phyloP scores from a whole-genome alignment of 1,140 invertebrate genomes.

The Drosophila lini region DNA sequence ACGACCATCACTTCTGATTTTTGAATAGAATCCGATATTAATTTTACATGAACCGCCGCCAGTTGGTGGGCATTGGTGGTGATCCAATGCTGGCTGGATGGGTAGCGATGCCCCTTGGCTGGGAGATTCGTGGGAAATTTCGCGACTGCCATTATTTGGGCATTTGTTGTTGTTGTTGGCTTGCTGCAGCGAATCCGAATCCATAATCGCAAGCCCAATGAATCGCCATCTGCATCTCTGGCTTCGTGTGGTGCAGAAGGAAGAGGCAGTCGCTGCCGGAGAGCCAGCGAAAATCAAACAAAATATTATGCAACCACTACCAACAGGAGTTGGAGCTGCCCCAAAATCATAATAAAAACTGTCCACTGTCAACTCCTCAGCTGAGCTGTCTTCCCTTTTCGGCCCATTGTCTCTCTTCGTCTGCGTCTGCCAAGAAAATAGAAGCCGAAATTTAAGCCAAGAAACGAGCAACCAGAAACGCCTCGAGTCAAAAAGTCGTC shows the following conservation, averaged over 20 bases:
- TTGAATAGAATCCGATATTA: conserved; percentile 75
- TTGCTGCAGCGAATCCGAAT: conserved; percentile 62
- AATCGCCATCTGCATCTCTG: conserved; percentile 63
- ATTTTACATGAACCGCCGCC: conserved; percentile 59
- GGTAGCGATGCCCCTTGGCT: conserved; percentile 32
- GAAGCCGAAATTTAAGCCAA: conserved; percentile 28
- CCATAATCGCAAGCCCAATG: conserved; percentile 71
- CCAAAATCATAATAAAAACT: conserved; percentile 77
- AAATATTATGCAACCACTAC: conserved; percentile 52
- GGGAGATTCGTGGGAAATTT: conserved; percentile 74
- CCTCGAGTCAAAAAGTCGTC: conserved; percentile 74
- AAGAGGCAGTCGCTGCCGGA: conserved; percentile 16
- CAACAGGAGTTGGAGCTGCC: conserved; percentile 50
- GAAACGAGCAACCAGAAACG: conserved; percentile 58
- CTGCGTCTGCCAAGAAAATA: conserved; percentile 48
- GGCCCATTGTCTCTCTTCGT: conserved; percentile 32
- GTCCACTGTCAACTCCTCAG: conserved; percentile 76
- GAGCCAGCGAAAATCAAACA: conserved; percentile 43
- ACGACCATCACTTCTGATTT: conserved; percentile 70
- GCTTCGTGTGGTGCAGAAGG: conserved; percentile 50
- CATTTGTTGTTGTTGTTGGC: conserved; percentile 45
- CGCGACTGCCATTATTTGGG: conserved; percentile 71
- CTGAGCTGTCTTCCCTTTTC: conserved; percentile 56
- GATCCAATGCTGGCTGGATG: conserved; percentile 50
- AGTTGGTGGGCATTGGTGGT: conserved; percentile 30